Conservation (phyloP, 2,797 vertebrate species). For the Euthynnus affinis region DNA sequence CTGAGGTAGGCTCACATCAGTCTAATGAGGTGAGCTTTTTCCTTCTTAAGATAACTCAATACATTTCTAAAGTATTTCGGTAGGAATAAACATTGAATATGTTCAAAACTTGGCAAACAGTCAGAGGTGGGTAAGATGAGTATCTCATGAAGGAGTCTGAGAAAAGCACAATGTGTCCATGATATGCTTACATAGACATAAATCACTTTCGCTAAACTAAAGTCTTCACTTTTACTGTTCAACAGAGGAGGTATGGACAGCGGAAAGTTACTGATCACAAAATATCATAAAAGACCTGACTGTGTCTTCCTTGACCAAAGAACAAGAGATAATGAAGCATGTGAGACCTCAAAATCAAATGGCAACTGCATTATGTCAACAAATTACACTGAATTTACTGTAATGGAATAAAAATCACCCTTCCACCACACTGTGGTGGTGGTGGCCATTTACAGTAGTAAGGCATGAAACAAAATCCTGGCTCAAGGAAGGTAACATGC, state of each 20-base stretch:
- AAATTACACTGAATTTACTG: neutral
- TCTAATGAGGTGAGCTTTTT: constrained; percentile 39
- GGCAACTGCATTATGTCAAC: neutral
- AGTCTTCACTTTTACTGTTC: neutral
- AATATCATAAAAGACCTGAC: neutral
- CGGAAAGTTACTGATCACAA: neutral
- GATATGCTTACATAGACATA: too few relatives aligned
- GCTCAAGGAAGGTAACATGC: neutral
- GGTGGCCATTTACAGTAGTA: too few relatives aligned
- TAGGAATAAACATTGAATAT: too few relatives aligned
- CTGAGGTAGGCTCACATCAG: constrained; percentile 29
- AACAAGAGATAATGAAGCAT: neutral
- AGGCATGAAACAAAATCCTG: neutral
- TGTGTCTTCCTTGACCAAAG: neutral
- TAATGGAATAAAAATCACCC: constrained; percentile 2
- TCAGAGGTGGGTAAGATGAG: neutral
- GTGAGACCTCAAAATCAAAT: neutral
- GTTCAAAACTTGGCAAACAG: neutral
- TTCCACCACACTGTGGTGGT: neutral
- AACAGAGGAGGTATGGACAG: too few relatives aligned
- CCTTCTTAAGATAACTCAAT: constrained; percentile 4
- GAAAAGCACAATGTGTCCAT: neutral
- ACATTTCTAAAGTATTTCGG: neutral
- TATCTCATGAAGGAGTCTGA: neutral
- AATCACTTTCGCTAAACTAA: too few relatives aligned